A percentile compares a stretch with the other conserved stretches of the same genome.
Evolutionary conservation across 2,797 vertebrate species (phyloP).

Genomic region (Urophycis tenuis): DNA sequence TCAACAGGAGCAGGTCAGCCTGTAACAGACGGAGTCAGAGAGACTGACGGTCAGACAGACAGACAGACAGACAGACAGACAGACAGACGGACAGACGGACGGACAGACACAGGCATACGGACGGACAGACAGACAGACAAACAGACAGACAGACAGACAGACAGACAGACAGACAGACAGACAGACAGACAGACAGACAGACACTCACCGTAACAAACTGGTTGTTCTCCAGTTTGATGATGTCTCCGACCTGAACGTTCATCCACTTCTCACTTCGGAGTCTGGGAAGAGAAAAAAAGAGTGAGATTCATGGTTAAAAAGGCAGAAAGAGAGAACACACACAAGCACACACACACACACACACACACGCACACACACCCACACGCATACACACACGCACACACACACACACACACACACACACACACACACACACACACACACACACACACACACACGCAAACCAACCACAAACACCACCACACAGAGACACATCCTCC

Average conservation of each 20-base stretch:
- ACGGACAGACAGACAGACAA: neutral
- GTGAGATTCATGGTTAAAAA: neutral
- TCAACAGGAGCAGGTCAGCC: constrained; percentile 88
- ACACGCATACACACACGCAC: too few species aligned
- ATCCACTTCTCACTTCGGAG: constrained; percentile 84
- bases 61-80: neutral
- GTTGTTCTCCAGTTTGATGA: constrained; percentile 87
- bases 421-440: too few species aligned
- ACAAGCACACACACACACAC: neutral
- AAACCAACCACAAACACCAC: neutral
- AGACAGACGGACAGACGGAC: neutral
- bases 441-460: too few species aligned
- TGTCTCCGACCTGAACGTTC: constrained; percentile 90
- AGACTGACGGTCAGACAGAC: neutral
- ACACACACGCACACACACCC: neutral
- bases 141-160: neutral
- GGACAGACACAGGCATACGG: neutral
- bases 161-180: neutral
- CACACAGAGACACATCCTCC: neutral
- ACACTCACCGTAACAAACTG: constrained; percentile 85
- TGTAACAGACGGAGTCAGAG: constrained; percentile 39
- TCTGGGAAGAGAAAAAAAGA: constrained; percentile 57
- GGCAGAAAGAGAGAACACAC: neutral
- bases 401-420: too few species aligned
- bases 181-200: neutral